These are phyloP conservation scores for Drosophila prolongata DNA, from an alignment of 2,888 invertebrate genomes.

Conservation along the genomic window DNA sequence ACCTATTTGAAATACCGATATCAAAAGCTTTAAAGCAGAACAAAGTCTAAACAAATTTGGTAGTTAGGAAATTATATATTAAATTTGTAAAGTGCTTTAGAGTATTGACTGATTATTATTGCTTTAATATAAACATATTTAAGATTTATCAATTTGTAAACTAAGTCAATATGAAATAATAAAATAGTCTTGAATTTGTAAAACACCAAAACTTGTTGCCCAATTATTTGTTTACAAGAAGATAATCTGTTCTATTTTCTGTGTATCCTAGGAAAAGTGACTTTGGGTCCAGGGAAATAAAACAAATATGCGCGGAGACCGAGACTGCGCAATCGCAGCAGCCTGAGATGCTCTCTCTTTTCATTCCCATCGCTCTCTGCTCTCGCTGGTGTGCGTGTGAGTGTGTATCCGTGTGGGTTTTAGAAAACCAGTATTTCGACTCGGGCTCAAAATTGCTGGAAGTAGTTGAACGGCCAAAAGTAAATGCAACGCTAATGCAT, in stretches of 20 bases:
- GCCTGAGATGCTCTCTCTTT: conserved; percentile 30
- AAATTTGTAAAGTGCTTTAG: no score
- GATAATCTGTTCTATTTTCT: conserved; percentile 1
- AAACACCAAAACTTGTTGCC: no score
- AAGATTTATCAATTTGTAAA: no score
- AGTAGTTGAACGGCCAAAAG: conserved; percentile 37
- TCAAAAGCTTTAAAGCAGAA: no score
- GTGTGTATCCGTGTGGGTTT: conserved; percentile 46
- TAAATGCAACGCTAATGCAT: conserved; percentile 51
- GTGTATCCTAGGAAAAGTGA: conserved; percentile 40
- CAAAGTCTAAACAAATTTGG: no score
- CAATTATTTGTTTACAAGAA: no score
- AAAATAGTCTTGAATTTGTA: no score
- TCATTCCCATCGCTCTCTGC: conserved; percentile 8
- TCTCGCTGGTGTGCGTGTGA: not conserved
- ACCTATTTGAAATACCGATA: not conserved
- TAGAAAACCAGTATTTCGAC: conserved; percentile 75
- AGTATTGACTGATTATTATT: no score
- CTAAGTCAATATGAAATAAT: no score
- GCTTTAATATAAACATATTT: no score
- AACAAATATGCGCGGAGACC: conserved; percentile 32
- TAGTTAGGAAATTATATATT: no score
- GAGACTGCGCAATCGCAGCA: conserved; percentile 63
- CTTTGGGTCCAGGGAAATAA: conserved; percentile 29
- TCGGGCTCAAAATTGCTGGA: conserved; percentile 27